Percentiles rank a stretch among this genome's conserved stretches.
phyloP scores from a whole-genome alignment of 2,888 invertebrate genomes.

The Metallyticus violacea region DNA sequence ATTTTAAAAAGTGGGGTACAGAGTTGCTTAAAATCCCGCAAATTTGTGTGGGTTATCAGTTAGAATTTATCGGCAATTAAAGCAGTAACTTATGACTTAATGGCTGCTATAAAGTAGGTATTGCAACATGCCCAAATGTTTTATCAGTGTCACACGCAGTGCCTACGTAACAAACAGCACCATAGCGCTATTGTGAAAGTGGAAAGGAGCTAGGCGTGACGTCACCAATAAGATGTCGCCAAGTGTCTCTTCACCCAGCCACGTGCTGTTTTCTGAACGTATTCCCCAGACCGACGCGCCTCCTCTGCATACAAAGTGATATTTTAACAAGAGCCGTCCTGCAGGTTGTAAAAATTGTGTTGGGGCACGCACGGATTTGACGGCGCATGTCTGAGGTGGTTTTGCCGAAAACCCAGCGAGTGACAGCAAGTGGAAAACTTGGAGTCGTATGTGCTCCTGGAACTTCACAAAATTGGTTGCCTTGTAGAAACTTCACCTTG shows the following conservation, averaged over 20 bases:
- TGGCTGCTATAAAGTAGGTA: too few species aligned
- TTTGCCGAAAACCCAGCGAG: neutral
- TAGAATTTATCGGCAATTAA: too few species aligned
- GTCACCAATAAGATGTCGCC: neutral
- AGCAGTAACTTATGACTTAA: too few species aligned
- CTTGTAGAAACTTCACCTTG: neutral
- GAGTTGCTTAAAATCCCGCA: too few species aligned
- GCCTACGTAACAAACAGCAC: neutral
- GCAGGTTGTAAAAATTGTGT: neutral
- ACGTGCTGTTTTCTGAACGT: neutral
- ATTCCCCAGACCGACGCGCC: neutral
- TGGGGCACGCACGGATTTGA: neutral
- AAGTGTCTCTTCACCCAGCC: neutral
- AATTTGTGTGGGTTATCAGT: too few species aligned
- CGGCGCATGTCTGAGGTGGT: neutral
- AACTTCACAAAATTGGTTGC: neutral
- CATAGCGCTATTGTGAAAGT: neutral
- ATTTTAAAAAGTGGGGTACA: too few species aligned
- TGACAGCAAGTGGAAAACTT: neutral
- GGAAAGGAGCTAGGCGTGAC: neutral
- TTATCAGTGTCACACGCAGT: too few species aligned
- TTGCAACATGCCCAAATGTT: too few species aligned
- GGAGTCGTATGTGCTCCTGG: too few species aligned
- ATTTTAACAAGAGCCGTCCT: neutral
- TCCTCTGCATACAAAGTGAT: neutral